Evolutionary conservation across 2,888 invertebrate species (phyloP), one percentile per base, ranked within the genome.

Genomic region (Ernsta delagoae): DNA sequence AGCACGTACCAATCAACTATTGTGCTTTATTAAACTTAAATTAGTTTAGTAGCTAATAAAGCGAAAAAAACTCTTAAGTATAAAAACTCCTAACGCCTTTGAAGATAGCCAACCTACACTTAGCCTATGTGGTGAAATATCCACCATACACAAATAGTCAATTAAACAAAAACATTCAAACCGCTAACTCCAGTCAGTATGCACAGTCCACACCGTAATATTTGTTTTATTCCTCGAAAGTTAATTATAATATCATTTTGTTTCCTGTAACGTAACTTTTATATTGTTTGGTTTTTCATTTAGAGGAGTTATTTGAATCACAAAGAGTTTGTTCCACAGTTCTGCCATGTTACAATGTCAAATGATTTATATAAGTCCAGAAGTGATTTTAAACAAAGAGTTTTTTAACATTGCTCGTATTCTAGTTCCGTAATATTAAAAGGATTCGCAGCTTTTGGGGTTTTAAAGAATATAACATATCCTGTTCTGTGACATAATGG

Each of bases 211-310:
- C 48, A 62, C 62, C 43, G 50, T 67, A 71, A 70, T 72, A 65
- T 71, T 70, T 68, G 70, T 57, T 65, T 70, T 65, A 71, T 65
- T 73, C 70, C 56, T 48, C 56, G 62, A 61, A 71, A 75, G 69
- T 75, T 75, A 75, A 75, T 76, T 76, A 72, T 75, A n/a, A 75
- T 76, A 76, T 76, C 74, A 75, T 72, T 75, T 70, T 73, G 71
- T 73, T 74, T 68, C 72, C 71, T 67, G 39, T 56, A 66, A 56
- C 69, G 59, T 59, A 69, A 56, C 36, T 66, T 69, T 48, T 60
- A 24, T 43, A 6, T 50, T 53, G 5, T 53, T 61, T 50, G 43
- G 60, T 50, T 60, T 60, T 60, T 45, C 48, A 24, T 12, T 36
- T 41, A 59, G 7, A 61, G 31, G 24, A 65, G 50, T 59, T 65